phyloP scores from a whole-genome alignment of 2,888 invertebrate genomes.

The Gymnocheta viridis region DNA sequence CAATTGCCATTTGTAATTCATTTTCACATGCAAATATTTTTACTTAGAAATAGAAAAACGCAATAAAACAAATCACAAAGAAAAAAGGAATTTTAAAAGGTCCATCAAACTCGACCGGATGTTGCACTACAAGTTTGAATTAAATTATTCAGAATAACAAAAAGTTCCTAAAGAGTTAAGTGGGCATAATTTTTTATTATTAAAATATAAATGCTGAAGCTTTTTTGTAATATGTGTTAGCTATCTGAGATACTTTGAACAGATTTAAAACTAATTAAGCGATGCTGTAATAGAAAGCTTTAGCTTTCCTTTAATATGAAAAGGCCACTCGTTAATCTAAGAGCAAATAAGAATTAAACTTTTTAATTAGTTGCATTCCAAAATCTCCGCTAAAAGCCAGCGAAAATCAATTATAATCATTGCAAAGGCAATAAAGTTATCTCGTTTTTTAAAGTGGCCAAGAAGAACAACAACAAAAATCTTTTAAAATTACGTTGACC shows the following conservation, averaged over 20 bases:
- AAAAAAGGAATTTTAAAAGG: neutral
- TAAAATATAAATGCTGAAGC: too few relatives aligned
- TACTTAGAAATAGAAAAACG: neutral
- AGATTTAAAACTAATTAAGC: neutral
- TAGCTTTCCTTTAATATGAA: neutral
- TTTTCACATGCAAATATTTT: conserved; percentile 46
- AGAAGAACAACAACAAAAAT: neutral
- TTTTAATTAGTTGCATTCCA: conserved; percentile 15
- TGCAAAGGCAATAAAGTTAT: conserved; percentile 5
- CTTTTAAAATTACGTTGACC: conserved; percentile 38
- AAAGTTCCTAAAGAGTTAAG: neutral
- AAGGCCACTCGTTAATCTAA: neutral
- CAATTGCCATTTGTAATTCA: conserved; percentile 37
- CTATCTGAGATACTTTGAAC: neutral
- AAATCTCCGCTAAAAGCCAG: neutral
- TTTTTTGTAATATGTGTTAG: too few relatives aligned
- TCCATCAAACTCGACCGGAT: neutral
- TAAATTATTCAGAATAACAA: neutral
- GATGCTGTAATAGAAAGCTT: neutral
- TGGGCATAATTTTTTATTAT: too few relatives aligned
- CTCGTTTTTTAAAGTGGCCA: conserved; percentile 6
- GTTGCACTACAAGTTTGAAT: neutral
- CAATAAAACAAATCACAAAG: neutral
- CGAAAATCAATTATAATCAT: conserved; percentile 44
- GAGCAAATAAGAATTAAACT: too few relatives aligned